Conservation (phyloP, 2,113 vertebrate genomes). For the Oncorhynchus gorbuscha region DNA sequence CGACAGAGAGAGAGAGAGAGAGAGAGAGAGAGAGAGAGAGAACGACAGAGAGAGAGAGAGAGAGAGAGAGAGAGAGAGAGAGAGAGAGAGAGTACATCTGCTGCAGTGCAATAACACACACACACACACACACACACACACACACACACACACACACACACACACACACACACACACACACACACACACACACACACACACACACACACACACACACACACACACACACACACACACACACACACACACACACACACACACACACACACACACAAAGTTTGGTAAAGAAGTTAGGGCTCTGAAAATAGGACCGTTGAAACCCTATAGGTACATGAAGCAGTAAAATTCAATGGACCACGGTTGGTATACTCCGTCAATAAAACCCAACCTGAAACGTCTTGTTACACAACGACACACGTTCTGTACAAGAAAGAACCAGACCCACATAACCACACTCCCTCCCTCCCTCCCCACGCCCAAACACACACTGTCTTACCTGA, state of each 20-base stretch:
- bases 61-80: background rate
- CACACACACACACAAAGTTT: conserved; percentile 24
- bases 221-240: too few species aligned
- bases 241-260: too few species aligned
- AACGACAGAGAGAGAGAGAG: too few species aligned
- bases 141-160: too few species aligned
- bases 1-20: background rate
- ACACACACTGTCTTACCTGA: conserved; percentile 71
- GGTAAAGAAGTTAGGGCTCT: conserved; percentile 31
- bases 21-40: background rate
- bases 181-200: too few species aligned
- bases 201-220: too few species aligned
- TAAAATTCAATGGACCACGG: conserved; percentile 57
- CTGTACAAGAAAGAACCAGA: background rate
- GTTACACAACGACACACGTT: conserved; percentile 32
- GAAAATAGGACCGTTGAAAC: conserved; percentile 45
- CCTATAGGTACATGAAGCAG: conserved; percentile 36
- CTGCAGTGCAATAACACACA: too few species aligned
- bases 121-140: too few species aligned
- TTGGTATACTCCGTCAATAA: conserved; percentile 54
- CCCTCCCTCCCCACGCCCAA: background rate
- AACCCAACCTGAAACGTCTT: conserved; percentile 52
- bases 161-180: too few species aligned
- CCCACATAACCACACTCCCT: background rate
- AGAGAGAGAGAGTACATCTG: background rate